Evolutionary conservation across 1,140 invertebrate species (phyloP), one percentile per base, ranked within the genome.

Genomic region (Xylocopa sonorina): DNA sequence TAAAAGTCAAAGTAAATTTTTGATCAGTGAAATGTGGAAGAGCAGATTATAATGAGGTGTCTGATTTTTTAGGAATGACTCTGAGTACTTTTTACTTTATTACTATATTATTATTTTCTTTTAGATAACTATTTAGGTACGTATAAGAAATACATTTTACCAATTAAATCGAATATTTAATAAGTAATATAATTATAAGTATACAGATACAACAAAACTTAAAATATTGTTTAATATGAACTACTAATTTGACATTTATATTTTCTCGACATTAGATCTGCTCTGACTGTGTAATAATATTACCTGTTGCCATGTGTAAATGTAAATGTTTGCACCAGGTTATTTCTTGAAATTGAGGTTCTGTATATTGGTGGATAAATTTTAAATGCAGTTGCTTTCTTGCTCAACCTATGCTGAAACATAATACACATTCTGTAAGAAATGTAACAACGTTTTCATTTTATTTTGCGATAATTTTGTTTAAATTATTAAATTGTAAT

Each of bases 191-290:
- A 92, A 89, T 88, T 90, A 92, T 90, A 91, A 89, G 89, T 89
- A 92, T 92, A 92, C 89, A 92, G 92, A 92, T 92, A 92, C 87
- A 92, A 90, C 86, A 88, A 81, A 92, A 91, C 88, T 91, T 91
- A 91, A 91, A 90, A 88, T 90, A 91, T 87, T 27, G 79, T 90
- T 87, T 88, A 89, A 89, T 84, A 83, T 88, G 88, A 86, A 78
- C 68, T 85, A 68, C 62, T 83, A 81, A 82, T 87, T 83, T 87
- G 24, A 86, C 68, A 66, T 85, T 85, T 83, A 41, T 85, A 80
- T 75, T 71, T 73, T 68, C 24, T 82, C 77, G 67, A 83, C 41
- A 63, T 66, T 73, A 75, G 79, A 82, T 72, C 74, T 84, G 64
- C 53, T 78, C 57, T 69, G 63, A 74, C 58, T 80, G 72, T 87